A percentile compares a stretch with the other conserved stretches of the same genome.
phyloP scores from a whole-genome alignment of 2,888 invertebrate species.

The Drosophila siamana region DNA sequence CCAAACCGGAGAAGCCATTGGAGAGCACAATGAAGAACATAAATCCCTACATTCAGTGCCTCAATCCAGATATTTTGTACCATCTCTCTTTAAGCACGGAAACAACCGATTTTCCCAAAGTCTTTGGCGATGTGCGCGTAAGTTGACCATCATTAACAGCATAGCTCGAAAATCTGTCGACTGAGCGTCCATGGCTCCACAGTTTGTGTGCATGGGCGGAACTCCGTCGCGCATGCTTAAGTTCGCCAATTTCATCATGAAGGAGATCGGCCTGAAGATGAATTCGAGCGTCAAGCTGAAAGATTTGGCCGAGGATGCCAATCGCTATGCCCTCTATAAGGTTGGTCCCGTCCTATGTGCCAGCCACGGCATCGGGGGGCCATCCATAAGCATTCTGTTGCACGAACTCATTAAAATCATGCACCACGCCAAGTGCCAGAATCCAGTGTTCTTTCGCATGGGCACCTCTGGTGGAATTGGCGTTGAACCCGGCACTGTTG shows the following conservation, averaged over 20 bases:
- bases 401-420: constrained; percentile 98
- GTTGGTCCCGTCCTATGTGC: constrained; percentile 86
- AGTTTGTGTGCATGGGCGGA: constrained; percentile 99
- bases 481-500: constrained; percentile 94
- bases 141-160: constrained; percentile 45
- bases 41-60: constrained; percentile 92
- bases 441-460: constrained; percentile 95
- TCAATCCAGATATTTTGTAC: constrained; percentile 95
- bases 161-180: too few relatives aligned
- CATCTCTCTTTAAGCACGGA: constrained; percentile 94
- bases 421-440: constrained; percentile 92
- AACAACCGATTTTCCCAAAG: constrained; percentile 93
- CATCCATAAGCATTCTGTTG: constrained; percentile 96
- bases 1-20: background rate
- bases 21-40: constrained; percentile 23
- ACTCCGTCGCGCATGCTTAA: constrained; percentile 95
- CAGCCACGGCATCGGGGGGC: constrained; percentile 97
- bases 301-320: constrained; percentile 94
- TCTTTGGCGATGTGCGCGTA: constrained; percentile 98
- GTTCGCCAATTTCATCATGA: constrained; percentile 94
- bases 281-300: constrained; percentile 93
- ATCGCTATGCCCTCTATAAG: constrained; percentile 97
- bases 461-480: constrained; percentile 97
- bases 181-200: constrained; percentile 55
- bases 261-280: constrained; percentile 93